These are phyloP conservation scores for Schizopygopsis malacanthus DNA, from an alignment of 2,797 vertebrate species.

Conservation along the genomic window DNA sequence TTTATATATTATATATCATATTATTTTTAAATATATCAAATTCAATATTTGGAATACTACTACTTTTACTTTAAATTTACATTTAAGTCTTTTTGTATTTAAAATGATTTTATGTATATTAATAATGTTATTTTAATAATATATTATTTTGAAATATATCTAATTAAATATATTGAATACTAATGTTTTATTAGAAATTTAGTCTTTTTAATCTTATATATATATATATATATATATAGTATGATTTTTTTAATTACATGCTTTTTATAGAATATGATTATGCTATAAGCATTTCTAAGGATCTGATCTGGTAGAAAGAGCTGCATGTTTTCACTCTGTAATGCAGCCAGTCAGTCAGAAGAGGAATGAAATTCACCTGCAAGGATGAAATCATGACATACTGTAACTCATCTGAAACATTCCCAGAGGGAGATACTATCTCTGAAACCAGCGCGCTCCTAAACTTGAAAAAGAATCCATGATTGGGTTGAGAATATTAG, in stretches of 20 bases:
- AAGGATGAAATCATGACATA: conserved; percentile 37
- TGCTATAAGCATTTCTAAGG: background rate
- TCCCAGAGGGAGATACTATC: conserved; percentile 15
- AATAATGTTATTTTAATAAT: background rate
- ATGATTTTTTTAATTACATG: too few relatives aligned
- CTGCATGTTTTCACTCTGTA: background rate
- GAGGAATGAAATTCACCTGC: conserved; percentile 6
- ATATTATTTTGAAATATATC: background rate
- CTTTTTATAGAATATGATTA: background rate
- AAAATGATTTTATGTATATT: too few relatives aligned
- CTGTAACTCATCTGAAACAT: conserved; percentile 40
- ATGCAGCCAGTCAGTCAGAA: conserved; percentile 9
- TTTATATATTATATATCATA: background rate
- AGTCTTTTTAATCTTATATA: too few relatives aligned
- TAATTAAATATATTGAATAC: background rate
- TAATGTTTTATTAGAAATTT: background rate
- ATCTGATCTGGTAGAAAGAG: background rate
- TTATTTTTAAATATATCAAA: background rate
- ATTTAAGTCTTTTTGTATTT: too few relatives aligned
- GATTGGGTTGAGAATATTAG: conserved; percentile 17
- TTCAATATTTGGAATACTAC: background rate
- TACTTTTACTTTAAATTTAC: background rate
- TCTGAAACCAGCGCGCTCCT: background rate
- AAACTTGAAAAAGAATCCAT: conserved; percentile 37
- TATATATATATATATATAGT: too few relatives aligned